Evolutionary conservation across 2,888 invertebrate genomes (phyloP), one percentile per base, ranked within the genome.

Genomic region (Drosophila borborema): DNA sequence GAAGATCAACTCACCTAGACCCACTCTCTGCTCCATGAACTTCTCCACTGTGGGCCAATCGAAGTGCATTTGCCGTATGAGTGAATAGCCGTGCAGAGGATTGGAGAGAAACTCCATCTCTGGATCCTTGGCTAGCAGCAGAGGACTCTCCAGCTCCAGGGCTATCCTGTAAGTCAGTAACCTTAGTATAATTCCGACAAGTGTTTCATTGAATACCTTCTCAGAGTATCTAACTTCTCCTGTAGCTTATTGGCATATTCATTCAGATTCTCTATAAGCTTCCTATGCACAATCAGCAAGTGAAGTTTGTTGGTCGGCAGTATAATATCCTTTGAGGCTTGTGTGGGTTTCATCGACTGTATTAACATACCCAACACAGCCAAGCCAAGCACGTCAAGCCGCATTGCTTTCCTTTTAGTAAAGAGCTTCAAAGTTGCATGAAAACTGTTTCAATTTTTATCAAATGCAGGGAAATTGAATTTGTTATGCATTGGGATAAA

Each of bases 61-160:
- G 2, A 51, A 34, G 14, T 69, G 38, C 77, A 79, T 60, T 36
- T 80, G 82, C 0, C 82, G 70, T 10, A 84, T 54, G 7, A 83
- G 74, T 2, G 74, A 69, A 34, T 58, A 86, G 31, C 64, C 67
- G 46, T 79, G 55, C 2, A 83, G 38, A 0, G 83, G 87, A 72
- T 86, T 81, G 2, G 60, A 66, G 5, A 81, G 12, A 16, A 72
- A 74, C 31, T 81, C 82, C 53, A 64, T 36, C 18, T 79, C 79
- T 0, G n/a, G 54, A 0, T 63, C 74, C 23, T 59, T 18, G 5
- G 77, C 60, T 10, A 18, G 45, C 3, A 53, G 16, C 7, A 79
- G 9, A 1, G 82, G 60, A 2, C 43, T 10, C 1, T 59, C 64
- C 6, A 77, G 4, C 16, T 77, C 64, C 3, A 28, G 8, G 8